Base-by-base conservation (phyloP, 2,113 vertebrate species). In the Apus apus region DNA sequence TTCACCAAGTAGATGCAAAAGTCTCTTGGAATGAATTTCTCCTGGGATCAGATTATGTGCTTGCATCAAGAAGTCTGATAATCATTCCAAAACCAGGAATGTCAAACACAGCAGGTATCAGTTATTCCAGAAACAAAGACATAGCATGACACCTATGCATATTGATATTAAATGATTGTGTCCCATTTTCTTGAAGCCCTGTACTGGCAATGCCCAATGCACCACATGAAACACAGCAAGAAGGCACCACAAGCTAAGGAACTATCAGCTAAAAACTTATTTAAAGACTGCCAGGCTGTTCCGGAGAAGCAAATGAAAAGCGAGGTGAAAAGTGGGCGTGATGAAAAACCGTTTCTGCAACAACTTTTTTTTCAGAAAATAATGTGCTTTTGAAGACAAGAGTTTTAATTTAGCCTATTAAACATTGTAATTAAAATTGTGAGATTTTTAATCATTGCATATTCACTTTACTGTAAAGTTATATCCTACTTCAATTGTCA, bases 251-350 rank as follows among this genome's bases (percentile, higher is more conserved):
- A 88, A 68, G 70, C 54, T 93, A 45, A 46, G 85, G 19, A 94
- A 51, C 7, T 81, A 57, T 22, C 53, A 72, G 50, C 67, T 43
- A 80, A 86, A 75, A 75, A 81, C 12, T 64, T 87, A 56, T 86
- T 43, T 12, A 43, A 43, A 43, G 72, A 90, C n/a, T 85, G 54
- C 71, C 38, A 91, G 58, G 72, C 38, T 70, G 51, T 70, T 43
- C 34, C 93, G 58, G 54, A 67, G 72, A 90, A 94, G n/a, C 19
- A 97, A 84, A 45, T 83, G 46, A 86, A 92, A 95, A 91, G 61
- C 15, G 94, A 83, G 36, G 38, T 8, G 0, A 61, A 93, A 71
- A 85, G 72, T 32, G 76, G 40, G 61, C 84, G 70, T 82, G 29
- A 90, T 82, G 45, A 90, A 89, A 95, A 85, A 61, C 13, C 26